phyloP scores from a whole-genome alignment of 2,113 vertebrate species.

The Rhynchomys soricoides region DNA sequence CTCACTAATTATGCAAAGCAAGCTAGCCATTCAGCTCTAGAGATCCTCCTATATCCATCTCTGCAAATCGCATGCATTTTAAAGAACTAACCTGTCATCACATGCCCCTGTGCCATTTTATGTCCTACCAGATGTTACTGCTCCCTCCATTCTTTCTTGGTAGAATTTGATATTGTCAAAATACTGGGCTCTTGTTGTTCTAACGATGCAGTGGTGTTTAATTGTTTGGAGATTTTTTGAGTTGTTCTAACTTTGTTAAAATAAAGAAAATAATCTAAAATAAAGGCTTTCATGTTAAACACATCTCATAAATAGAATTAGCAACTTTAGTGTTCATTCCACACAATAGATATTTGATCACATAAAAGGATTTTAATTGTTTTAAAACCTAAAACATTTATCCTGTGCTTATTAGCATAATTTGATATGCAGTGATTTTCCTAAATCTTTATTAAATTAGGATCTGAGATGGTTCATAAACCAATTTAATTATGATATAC shows the following conservation, averaged over 20 bases:
- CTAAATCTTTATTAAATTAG: neutral
- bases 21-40: neutral
- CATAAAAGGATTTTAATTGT: neutral
- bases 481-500: neutral
- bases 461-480: neutral
- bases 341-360: neutral
- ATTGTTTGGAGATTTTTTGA: neutral
- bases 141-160: no score
- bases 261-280: neutral
- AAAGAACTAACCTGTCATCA: no score
- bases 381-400: constrained; percentile 8
- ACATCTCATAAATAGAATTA: neutral
- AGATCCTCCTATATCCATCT: neutral
- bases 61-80: neutral
- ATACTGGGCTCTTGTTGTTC: neutral
- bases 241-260: neutral
- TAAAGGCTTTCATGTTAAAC: neutral
- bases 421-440: neutral
- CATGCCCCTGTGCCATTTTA: fast-evolving
- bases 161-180: neutral
- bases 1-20: neutral
- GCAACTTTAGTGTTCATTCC: neutral
- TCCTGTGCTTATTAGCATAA: neutral
- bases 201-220: neutral
- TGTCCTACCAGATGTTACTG: neutral